Evolutionary conservation across 2,888 invertebrate genomes (phyloP).

Genomic region (Tetanocera ferruginea): DNA sequence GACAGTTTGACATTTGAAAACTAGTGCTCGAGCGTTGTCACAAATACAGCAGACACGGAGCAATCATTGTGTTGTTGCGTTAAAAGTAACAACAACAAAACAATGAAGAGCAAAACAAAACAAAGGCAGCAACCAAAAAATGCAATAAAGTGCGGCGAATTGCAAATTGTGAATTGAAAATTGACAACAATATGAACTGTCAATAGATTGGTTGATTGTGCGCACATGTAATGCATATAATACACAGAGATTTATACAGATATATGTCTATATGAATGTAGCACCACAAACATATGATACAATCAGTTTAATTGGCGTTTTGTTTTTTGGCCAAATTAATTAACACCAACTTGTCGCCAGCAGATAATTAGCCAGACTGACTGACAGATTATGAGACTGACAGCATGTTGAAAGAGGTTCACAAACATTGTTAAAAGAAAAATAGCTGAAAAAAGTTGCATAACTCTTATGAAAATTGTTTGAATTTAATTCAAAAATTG

Average conservation of each 20-base stretch:
- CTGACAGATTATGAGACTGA: constrained; percentile 4
- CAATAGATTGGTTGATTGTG: constrained; percentile 10
- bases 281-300: no score
- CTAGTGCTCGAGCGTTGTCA: background rate
- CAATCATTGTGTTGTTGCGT: constrained; percentile 46
- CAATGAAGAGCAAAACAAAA: background rate
- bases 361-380: background rate
- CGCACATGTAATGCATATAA: constrained; percentile 1
- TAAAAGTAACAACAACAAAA: constrained; percentile 36
- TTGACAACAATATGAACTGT: background rate
- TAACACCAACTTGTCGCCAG: background rate
- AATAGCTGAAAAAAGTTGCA: background rate
- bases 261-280: no score
- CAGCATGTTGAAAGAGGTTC: background rate
- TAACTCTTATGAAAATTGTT: background rate
- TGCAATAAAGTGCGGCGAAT: constrained; percentile 53
- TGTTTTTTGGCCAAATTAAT: constrained; percentile 31
- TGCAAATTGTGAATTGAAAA: constrained; percentile 44
- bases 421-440: background rate
- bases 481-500: background rate
- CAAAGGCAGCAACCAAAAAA: constrained; percentile 16
- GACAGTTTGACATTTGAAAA: constrained; percentile 21
- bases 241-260: no score
- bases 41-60: constrained; percentile 60
- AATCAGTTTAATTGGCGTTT: constrained; percentile 31